phyloP scores from a whole-genome alignment of 2,888 invertebrate species.

The Tubulanus polymorphus region DNA sequence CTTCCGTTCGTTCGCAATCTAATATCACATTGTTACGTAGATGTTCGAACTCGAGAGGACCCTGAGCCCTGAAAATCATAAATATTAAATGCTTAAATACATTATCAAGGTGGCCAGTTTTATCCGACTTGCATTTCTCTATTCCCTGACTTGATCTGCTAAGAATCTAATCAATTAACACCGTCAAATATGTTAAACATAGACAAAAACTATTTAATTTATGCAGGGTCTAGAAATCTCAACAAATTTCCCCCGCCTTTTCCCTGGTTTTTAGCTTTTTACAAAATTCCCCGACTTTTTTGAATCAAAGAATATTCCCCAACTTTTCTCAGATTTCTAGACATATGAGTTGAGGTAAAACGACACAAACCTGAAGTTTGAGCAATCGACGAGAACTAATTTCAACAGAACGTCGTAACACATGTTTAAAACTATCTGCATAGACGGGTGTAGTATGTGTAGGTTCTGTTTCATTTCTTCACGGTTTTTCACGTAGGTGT shows the following conservation, averaged over 20 bases:
- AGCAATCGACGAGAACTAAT: slow-evolving; percentile 46
- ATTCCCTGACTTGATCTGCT: no score
- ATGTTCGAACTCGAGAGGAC: slow-evolving; percentile 51
- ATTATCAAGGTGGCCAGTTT: no score
- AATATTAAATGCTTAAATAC: no score
- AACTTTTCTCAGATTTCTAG: neutral
- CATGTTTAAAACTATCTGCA: slow-evolving; percentile 47
- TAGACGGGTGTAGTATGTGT: slow-evolving; percentile 50
- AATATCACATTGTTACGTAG: slow-evolving; percentile 48
- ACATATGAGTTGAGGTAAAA: no score
- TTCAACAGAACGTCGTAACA: slow-evolving; percentile 47
- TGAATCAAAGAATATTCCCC: neutral
- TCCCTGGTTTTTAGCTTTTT: no score
- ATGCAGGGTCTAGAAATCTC: no score
- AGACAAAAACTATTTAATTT: no score
- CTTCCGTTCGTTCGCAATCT: slow-evolving; percentile 51
- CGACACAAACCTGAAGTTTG: slow-evolving; percentile 37
- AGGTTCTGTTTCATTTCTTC: slow-evolving; percentile 40
- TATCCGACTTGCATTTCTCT: no score
- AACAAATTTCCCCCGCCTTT: no score
- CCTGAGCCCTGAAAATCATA: slow-evolving; percentile 30
- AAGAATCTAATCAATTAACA: no score
- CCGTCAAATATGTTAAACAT: no score
- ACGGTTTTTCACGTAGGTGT: slow-evolving; percentile 33
- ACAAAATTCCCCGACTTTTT: no score